A percentile compares a stretch with the other conserved stretches of the same genome.
These are phyloP conservation scores for Adelosebastes latens DNA, from an alignment of 2,797 vertebrate species.

Conservation along the genomic window DNA sequence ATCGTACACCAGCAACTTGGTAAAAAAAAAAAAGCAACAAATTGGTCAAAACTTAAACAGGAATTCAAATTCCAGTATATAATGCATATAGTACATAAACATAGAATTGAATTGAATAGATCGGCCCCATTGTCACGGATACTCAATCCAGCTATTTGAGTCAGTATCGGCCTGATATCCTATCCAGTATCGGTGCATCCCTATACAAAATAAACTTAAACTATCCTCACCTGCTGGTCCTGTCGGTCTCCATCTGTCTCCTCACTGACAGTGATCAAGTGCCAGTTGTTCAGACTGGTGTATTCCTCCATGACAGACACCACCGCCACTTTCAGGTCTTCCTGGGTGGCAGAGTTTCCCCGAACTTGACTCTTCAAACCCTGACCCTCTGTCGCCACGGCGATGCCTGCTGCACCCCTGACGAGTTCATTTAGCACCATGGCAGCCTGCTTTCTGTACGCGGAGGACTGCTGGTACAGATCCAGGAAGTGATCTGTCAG, in stretches of 20 bases:
- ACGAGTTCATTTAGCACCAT: conserved; percentile 92
- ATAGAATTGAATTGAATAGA: no score
- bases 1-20: no score
- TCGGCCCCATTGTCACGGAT: no score
- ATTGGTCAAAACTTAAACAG: no score
- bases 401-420: conserved; percentile 84
- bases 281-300: conserved; percentile 89
- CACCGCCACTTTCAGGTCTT: conserved; percentile 83
- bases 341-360: conserved; percentile 30
- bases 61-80: no score
- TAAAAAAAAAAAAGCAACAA: no score
- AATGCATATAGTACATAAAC: no score
- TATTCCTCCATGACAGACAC: conserved; percentile 89
- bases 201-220: not conserved
- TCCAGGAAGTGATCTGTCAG: conserved; percentile 92
- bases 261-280: conserved; percentile 82
- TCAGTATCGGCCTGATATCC: no score
- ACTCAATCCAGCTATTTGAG: no score
- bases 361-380: conserved; percentile 46
- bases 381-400: conserved; percentile 40
- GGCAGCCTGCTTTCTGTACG: conserved; percentile 91
- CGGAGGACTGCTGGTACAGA: conserved; percentile 85
- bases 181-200: no score
- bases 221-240: conserved; percentile 59
- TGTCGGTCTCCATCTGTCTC: conserved; percentile 65